A percentile compares a stretch with the other conserved stretches of the same genome.
Evolutionary conservation across 2,113 vertebrate genomes (phyloP).

Genomic region (Neogobius melanostomus): DNA sequence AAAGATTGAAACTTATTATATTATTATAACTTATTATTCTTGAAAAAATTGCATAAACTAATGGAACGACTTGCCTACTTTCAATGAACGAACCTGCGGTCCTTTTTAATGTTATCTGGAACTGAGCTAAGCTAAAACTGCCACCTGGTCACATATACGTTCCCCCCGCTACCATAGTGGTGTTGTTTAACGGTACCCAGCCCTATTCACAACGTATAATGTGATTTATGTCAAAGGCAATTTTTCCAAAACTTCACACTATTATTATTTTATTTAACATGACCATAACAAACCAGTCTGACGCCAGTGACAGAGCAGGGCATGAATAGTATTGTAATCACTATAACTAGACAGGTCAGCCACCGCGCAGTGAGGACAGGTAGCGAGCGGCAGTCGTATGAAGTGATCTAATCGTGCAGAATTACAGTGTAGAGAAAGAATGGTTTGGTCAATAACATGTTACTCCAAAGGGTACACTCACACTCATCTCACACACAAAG

Average conservation of each 20-base stretch:
- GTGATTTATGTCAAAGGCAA: too few species aligned
- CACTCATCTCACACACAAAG: conserved; percentile 30
- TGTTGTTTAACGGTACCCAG: too few species aligned
- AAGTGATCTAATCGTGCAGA: conserved; percentile 32
- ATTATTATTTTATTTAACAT: not conserved
- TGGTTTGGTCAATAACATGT: conserved; percentile 34
- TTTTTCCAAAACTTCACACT: not conserved
- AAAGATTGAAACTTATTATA: too few species aligned
- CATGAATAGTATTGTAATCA: not conserved
- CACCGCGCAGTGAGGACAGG: not conserved
- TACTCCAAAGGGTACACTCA: conserved; percentile 13
- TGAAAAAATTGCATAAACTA: too few species aligned
- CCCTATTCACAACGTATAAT: too few species aligned
- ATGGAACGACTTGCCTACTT: too few species aligned
- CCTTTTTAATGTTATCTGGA: too few species aligned
- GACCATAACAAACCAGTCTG: not conserved
- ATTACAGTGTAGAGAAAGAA: conserved; percentile 46
- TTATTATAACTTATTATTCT: too few species aligned
- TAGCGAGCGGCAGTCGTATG: conserved; percentile 5
- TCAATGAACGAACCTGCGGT: too few species aligned
- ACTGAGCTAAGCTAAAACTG: too few species aligned
- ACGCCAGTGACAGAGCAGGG: not conserved
- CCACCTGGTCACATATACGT: too few species aligned
- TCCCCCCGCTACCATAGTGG: too few species aligned
- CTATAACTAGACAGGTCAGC: not conserved